phyloP scores from a whole-genome alignment of 2,888 invertebrate species.

The Andrena marginata region DNA sequence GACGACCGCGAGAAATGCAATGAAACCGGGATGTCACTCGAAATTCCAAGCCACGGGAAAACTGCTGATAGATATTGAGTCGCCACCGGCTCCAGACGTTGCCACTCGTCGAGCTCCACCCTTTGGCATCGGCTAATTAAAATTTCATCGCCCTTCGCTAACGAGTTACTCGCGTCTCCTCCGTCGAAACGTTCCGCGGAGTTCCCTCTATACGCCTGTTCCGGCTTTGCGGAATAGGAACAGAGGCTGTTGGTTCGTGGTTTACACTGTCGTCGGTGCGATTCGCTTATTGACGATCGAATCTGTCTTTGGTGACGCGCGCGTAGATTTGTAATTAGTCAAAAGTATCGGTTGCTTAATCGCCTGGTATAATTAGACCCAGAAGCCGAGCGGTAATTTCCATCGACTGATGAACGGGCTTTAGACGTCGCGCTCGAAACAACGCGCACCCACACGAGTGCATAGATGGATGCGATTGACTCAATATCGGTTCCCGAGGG shows the following conservation, averaged over 20 bases:
- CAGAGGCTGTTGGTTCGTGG: neutral
- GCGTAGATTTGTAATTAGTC: neutral
- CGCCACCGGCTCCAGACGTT: neutral
- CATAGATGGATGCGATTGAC: slow-evolving; percentile 8
- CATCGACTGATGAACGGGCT: neutral
- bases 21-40: neutral
- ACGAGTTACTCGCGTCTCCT: neutral
- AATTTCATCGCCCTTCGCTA: neutral
- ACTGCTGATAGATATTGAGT: neutral
- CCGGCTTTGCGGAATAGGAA: neutral
- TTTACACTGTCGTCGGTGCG: neutral
- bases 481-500: neutral
- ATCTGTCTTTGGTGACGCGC: too few species aligned
- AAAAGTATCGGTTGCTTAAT: neutral
- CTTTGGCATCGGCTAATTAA: neutral
- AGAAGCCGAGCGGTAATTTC: neutral
- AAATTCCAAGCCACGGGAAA: neutral
- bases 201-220: neutral
- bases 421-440: slow-evolving; percentile 2
- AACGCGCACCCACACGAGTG: neutral
- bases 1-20: neutral
- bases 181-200: neutral
- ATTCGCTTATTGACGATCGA: too few species aligned
- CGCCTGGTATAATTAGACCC: neutral
- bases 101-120: neutral